These are phyloP conservation scores for Fukomys damarensis DNA, from an alignment of 2,113 vertebrate species.

Conservation along the genomic window DNA sequence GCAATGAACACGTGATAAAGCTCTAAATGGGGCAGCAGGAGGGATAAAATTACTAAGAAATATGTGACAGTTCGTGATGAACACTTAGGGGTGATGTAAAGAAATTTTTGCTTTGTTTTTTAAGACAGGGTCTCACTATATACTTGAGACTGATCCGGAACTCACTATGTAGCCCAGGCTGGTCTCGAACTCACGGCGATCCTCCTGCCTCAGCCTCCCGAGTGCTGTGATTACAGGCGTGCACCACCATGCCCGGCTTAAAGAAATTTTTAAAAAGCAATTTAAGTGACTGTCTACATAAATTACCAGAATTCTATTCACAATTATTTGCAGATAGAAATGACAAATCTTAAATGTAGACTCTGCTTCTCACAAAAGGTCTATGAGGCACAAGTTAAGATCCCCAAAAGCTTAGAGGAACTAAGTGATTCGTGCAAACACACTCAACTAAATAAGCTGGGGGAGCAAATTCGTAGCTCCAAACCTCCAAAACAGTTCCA, in stretches of 20 bases:
- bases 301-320: slow-evolving; percentile 2
- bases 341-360: neutral
- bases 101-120: too few species aligned
- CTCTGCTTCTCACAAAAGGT: slow-evolving; percentile 19
- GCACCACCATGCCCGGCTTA: too few species aligned
- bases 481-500: neutral
- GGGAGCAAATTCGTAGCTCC: neutral
- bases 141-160: too few species aligned
- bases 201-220: too few species aligned
- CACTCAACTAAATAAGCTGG: neutral
- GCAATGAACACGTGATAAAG: neutral
- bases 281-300: neutral
- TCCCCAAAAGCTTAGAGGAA: neutral
- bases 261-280: neutral
- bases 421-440: neutral
- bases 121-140: too few species aligned
- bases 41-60: neutral
- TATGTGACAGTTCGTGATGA: neutral
- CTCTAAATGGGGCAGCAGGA: neutral
- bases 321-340: neutral
- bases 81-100: neutral
- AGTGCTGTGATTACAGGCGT: too few species aligned
- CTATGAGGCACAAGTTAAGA: neutral
- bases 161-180: too few species aligned
- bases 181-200: too few species aligned